phyloP scores from a whole-genome alignment of 2,113 vertebrate genomes.

The Notiomystis cincta region DNA sequence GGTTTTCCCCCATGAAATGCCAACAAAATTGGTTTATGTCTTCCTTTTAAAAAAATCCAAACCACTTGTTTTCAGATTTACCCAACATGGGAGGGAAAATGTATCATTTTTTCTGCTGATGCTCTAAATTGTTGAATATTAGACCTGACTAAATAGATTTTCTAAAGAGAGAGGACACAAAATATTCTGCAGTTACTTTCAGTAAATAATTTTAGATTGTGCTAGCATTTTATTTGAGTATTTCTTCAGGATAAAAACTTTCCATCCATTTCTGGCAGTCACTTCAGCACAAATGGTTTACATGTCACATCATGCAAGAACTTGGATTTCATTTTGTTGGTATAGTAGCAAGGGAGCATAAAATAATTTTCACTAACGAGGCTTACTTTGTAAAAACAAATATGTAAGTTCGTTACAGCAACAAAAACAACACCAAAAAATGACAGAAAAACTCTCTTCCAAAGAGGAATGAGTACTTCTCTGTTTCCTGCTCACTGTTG shows the following conservation, averaged over 20 bases:
- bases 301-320: slow-evolving; percentile 64
- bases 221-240: slow-evolving; percentile 24
- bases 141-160: not conserved
- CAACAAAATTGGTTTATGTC: not conserved
- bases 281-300: slow-evolving; percentile 55
- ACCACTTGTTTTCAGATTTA: not conserved
- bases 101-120: not conserved
- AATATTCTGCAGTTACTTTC: not conserved
- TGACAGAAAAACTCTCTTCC: not conserved
- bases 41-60: not conserved
- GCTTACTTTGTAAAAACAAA: slow-evolving; percentile 35
- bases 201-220: slow-evolving; percentile 26
- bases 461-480: not conserved
- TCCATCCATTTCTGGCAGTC: slow-evolving; percentile 36
- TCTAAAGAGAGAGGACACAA: not conserved
- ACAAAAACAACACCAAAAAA: not conserved
- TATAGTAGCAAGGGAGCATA: slow-evolving; percentile 52
- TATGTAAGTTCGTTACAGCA: slow-evolving; percentile 14
- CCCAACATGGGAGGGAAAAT: not conserved
- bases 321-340: slow-evolving; percentile 55
- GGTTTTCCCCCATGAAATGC: not conserved
- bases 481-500: not conserved
- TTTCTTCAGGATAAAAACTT: slow-evolving; percentile 47
- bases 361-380: slow-evolving; percentile 36
- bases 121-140: not conserved